Base-by-base conservation (phyloP, 2,888 invertebrate species). In the Nomada lathburiana region DNA sequence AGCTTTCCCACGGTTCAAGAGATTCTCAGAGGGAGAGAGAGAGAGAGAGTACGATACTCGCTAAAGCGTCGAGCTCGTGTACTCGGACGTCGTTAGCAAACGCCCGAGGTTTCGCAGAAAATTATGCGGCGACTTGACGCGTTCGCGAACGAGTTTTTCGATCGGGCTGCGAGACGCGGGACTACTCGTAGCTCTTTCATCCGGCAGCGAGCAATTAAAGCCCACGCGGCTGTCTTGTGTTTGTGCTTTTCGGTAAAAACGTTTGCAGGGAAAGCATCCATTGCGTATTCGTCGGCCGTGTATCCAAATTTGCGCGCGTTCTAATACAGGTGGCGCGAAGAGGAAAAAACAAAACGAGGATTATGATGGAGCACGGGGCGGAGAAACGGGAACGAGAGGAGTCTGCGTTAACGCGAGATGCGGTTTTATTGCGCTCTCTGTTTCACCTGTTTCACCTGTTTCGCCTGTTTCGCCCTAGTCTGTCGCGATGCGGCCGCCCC, bases 331-430 rank as follows among this genome's bases (percentile, higher is more conserved):
- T 57, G 26, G 44, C 13, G 47, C 16, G 26, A 4, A 16, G n/a
- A 11, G 20, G 11, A 36, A 68, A 69, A 69, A 4, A 42, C n/a
- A n/a, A 23, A 1, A 26, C 26, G 23, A 53, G 23, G 60, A 16
- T 29, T 55, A 18, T n/a, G 60, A 68, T 23, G 13, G 44, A 4
- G n/a, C 50, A 18, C 26, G 75, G 16, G 47, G 18, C 50, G 70
- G 44, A 55, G 81, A 84, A 84, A 84, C 78, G 76, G 65, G 71
- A 76, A 50, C 71, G 71, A 52, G 74, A 72, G 75, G 81, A 78
- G 62, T 67, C 53, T 50, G 68, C 44, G 72, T 65, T 77, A 60
- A 62, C 53, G 65, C 76, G 57, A 0, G 64, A 42, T 42, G 7
- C n/a, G 76, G 64, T 23, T 73, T 44, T 53, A 64, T 23, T 23